Base-by-base conservation (phyloP, 2,113 vertebrate species). In the Columba livia region DNA sequence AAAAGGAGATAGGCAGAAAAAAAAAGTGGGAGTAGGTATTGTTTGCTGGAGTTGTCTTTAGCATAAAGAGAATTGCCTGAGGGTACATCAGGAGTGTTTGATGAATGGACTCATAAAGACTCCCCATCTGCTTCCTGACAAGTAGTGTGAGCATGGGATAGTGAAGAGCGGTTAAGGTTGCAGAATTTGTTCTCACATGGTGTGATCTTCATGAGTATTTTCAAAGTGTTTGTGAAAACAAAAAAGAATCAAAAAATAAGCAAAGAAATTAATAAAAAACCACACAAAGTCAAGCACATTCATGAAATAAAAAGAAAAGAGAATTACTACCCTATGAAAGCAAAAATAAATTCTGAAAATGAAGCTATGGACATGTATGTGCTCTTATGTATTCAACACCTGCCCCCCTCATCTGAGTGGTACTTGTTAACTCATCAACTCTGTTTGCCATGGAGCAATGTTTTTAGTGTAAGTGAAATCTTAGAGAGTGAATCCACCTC, bases 61-160 rank as follows among this genome's bases (percentile, higher is more conserved):
- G 62, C 5, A 17, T 19, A 89, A 79, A 74, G 51, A 54, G 66
- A 38, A 90, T 47, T 89, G 47, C 56, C 75, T 95, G 73, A 84
- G 79, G 66, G 20, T 87, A 16, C 86, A 34, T 60, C 81, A 93
- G 53, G 18, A 83, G 94, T 78, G 86, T 82, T 88, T 79, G 42
- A 65, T 85, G 24, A 89, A 96, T 94, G 79, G 25, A 61, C 64
- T 97, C 47, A 50, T 60, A 57, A 88, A 2, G 9, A 54, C 47
- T 95, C 82, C 81, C 92, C 36, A 89, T 97, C 60, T 97, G 93
- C 64, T 96, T 96, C 38, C 79, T 96, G 90, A 90, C 64, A 93
- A 95, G n/a, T 73, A 92, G 62, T 75, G 78, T 94, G 77, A 96
- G 86, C 79, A 86, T 85, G 21, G 48, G 38, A 95, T 87, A 82